Evolutionary conservation across 2,797 vertebrate species (phyloP), one percentile per base, ranked within the genome.

Genomic region (Macroramphosus scolopax): DNA sequence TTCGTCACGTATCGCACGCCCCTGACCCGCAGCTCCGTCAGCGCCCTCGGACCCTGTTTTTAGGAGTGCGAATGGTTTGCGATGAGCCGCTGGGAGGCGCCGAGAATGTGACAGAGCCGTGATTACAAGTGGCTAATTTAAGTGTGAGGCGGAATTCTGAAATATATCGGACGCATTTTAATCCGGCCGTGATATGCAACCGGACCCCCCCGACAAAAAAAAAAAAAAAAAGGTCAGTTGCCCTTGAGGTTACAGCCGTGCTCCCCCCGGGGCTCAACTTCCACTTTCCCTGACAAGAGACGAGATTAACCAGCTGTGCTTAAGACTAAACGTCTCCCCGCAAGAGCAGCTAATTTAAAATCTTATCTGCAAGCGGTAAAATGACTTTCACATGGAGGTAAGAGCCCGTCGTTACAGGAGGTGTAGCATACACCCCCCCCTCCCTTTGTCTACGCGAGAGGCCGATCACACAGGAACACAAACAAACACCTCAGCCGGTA

Each of bases 81-180:
- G 5, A 17, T 43, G 43, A 65, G 69, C 66, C 68, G 46, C 36
- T 0, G 15, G 54, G 53, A 64, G 60, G 36, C 47, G 12, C 9
- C 0, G 5, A 25, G 68, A 74, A 75, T 43, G 63, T 58, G 60
- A 32, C 31, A 5, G 48, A 59, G 62, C 61, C 33, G 40, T 50
- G 70, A 81, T 72, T 72, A 32, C 61, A 35, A 62, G 55, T 22
- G 58, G 77, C 68, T 80, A 73, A 81, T 79, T 83, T 77, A 72
- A 68, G 69, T 52, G 28, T 29, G 68, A 59, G 28, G 58, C 49
- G 55, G 53, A 69, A 57, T 60, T 70, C 58, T 57, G 42, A 60
- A 63, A 72, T 44, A 64, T 70, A 80, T 53, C 15, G 34, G 51
- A 37, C 56, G 41, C 47, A 60, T 49, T 77, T 78, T 68, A 77